These are phyloP conservation scores for Meta bourneti DNA, from an alignment of 2,888 invertebrate genomes.

Conservation along the genomic window DNA sequence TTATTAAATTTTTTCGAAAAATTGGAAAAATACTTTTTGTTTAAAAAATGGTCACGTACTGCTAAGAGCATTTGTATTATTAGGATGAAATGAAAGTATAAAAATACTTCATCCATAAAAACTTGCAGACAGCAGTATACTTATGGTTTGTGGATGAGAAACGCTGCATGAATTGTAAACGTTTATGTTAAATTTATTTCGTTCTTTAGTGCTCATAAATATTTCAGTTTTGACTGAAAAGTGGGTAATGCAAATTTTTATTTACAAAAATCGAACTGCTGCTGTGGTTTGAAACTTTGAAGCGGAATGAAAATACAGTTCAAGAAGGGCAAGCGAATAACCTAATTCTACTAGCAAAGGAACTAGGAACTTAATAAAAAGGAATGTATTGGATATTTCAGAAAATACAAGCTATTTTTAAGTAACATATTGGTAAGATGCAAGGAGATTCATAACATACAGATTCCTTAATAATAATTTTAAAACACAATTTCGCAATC, in stretches of 20 bases:
- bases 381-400: too few relatives aligned
- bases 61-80: neutral
- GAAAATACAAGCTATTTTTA: too few relatives aligned
- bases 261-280: constrained; percentile 3
- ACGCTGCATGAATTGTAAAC: constrained; percentile 41
- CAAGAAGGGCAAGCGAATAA: too few relatives aligned
- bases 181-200: constrained; percentile 36
- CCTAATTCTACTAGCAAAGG: too few relatives aligned
- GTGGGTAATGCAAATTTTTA: constrained; percentile 35
- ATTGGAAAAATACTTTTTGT: constrained; percentile 20
- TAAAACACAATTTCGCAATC: too few relatives aligned
- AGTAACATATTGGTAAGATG: too few relatives aligned
- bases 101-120: constrained; percentile 21
- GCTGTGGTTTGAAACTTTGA: too few relatives aligned
- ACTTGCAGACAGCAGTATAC: neutral
- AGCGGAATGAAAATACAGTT: too few relatives aligned
- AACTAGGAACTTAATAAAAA: too few relatives aligned
- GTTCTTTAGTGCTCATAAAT: constrained; percentile 48
- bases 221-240: constrained; percentile 26
- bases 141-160: constrained; percentile 33
- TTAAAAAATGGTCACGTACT: constrained; percentile 5
- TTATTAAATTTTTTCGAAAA: neutral
- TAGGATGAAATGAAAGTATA: neutral
- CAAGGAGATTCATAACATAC: too few relatives aligned
- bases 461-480: too few relatives aligned